A percentile compares a stretch with the other conserved stretches of the same genome.
phyloP scores from a whole-genome alignment of 2,888 invertebrate species.

The Cephus rjabovi region DNA sequence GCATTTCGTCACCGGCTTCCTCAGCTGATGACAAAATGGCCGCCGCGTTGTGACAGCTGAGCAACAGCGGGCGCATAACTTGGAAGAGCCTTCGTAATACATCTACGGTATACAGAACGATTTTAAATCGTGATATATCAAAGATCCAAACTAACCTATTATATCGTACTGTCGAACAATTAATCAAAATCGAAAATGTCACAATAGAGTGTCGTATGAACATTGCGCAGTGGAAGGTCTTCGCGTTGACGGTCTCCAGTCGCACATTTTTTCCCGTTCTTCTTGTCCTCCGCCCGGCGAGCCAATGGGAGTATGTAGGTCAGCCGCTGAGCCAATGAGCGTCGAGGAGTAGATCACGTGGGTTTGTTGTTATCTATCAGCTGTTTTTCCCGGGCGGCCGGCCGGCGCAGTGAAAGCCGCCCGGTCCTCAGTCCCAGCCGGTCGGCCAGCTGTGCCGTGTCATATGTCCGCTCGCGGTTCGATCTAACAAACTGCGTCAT shows the following conservation, averaged over 20 bases:
- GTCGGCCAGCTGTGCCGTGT: constrained; percentile 61
- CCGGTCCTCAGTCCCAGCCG: constrained; percentile 54
- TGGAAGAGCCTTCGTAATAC: background rate
- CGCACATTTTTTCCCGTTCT: constrained; percentile 43
- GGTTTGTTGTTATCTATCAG: constrained; percentile 78
- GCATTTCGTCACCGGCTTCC: constrained; percentile 7
- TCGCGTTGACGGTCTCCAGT: constrained; percentile 32
- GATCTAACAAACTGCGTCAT: constrained; percentile 9
- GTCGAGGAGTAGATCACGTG: constrained; percentile 70
- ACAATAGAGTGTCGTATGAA: constrained; percentile 15
- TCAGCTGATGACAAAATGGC: constrained; percentile 7
- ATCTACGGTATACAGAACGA: background rate
- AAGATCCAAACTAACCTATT: background rate
- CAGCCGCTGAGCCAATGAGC: constrained; percentile 68
- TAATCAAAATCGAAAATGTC: constrained; percentile 2
- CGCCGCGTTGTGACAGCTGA: constrained; percentile 18
- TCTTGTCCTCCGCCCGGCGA: constrained; percentile 34
- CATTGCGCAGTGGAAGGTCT: constrained; percentile 40
- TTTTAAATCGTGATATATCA: background rate
- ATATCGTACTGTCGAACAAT: background rate
- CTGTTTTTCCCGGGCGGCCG: constrained; percentile 68
- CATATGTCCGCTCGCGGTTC: constrained; percentile 49
- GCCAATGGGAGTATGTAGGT: constrained; percentile 72
- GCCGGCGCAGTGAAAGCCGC: constrained; percentile 63
- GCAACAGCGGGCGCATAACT: constrained; percentile 14